Conservation (phyloP, 2,888 invertebrate species). For the Silvanus unidentatus region DNA sequence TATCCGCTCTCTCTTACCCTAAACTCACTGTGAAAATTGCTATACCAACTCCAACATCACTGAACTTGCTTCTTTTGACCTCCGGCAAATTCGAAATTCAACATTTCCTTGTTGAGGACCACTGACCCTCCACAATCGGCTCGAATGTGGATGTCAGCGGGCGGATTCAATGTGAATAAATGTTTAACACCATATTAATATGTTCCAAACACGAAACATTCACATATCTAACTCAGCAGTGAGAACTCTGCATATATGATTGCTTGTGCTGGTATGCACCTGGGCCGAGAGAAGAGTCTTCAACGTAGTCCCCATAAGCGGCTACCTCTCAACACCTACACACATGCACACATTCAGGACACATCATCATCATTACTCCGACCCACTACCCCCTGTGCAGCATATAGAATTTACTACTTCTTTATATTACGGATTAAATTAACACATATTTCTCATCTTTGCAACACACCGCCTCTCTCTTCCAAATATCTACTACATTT, state of each 20-base stretch:
- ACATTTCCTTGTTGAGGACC: no score
- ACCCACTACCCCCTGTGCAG: conserved; percentile 20
- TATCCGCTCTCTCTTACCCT: no score
- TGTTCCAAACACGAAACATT: conserved; percentile 34
- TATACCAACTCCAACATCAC: no score
- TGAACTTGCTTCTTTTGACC: no score
- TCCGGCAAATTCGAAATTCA: no score
- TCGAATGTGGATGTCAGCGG: conserved; percentile 27
- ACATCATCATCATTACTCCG: conserved; percentile 16
- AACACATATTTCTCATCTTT: conserved; percentile 27
- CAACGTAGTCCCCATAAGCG: neutral
- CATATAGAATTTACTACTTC: conserved; percentile 25
- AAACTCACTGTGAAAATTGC: no score
- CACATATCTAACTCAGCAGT: conserved; percentile 29
- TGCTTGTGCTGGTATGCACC: conserved; percentile 9
- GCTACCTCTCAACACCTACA: conserved; percentile 24
- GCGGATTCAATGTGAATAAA: conserved; percentile 25
- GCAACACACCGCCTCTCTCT: conserved; percentile 22
- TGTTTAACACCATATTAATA: conserved; percentile 37
- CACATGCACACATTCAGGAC: conserved; percentile 14
- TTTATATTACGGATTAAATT: conserved; percentile 30
- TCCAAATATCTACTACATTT: conserved; percentile 15
- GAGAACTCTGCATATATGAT: conserved; percentile 3
- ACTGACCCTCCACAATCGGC: conserved; percentile 11
- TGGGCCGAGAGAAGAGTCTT: conserved; percentile 9